A percentile compares a stretch with the other conserved stretches of the same genome.
Evolutionary conservation across 2,113 vertebrate species (phyloP).

Genomic region (Ceyx melanurus): DNA sequence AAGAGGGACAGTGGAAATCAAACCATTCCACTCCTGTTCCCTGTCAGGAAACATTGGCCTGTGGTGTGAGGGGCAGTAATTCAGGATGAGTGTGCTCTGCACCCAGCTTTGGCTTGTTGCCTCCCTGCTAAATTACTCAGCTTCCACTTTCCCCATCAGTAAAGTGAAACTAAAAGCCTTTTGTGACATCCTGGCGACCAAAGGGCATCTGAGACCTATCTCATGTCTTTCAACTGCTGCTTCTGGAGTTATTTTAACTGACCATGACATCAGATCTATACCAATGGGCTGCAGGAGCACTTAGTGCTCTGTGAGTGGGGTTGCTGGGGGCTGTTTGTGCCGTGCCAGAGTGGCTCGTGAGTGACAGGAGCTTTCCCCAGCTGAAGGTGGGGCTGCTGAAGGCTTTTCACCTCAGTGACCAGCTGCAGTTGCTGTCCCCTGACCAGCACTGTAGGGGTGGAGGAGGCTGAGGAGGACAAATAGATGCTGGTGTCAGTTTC

Average conservation of each 20-base stretch:
- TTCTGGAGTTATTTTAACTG: slow-evolving; percentile 22
- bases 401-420: not conserved
- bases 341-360: not conserved
- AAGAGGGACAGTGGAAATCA: not conserved
- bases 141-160: slow-evolving; percentile 23
- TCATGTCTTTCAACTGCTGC: not conserved
- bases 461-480: not conserved
- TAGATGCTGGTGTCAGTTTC: rapidly evolving
- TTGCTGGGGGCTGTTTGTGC: not conserved
- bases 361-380: not conserved
- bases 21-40: not conserved
- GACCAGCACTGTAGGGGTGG: not conserved
- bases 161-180: slow-evolving; percentile 37
- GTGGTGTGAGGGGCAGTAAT: not conserved
- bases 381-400: not conserved
- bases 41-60: not conserved
- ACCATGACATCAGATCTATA: not conserved
- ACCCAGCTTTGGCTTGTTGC: not conserved
- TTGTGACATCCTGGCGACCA: not conserved
- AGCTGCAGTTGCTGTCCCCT: not conserved
- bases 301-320: not conserved
- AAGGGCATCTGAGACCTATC: not conserved
- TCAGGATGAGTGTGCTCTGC: not conserved
- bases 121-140: not conserved
- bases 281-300: not conserved